Base-by-base conservation (phyloP, 2,113 vertebrate species). In the Hippolais icterina region DNA sequence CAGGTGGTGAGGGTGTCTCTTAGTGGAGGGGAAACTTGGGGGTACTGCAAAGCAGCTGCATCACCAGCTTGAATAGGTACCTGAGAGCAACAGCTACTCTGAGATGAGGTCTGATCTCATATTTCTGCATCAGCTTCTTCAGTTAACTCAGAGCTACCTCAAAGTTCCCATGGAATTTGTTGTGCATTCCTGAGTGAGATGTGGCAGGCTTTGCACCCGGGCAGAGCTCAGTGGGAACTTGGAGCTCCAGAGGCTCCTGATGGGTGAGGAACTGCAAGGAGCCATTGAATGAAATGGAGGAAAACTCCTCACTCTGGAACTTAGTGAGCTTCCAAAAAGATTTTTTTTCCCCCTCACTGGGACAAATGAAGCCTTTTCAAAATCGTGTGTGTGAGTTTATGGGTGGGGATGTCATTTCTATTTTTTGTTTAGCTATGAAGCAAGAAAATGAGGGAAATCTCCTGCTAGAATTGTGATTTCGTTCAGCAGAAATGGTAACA, bases 41-140 rank as follows among this genome's bases (percentile, higher is more conserved):
- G 44, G 33, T 66, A 1, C 33, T 79, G 60, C 28, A 75, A 46
- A 93, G 81, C 90, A 79, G 71, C 46, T 80, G 11, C 56, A n/a
- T 87, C 89, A 90, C 74, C 41, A 72, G 50, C 54, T 89, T 92
- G 61, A 91, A 84, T 92, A 37, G 2, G 90, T 96, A 90, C 44
- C 39, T 70, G 79, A 90, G 95, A 81, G 41, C 42, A 86, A 41
- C 50, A 87, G 78, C n/a, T 77, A 42, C 6, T 93, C 44, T 70
- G 91, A 93, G 83, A 44, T 49, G 78, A 53, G 95, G 24, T 16
- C n/a, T 78, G 74, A 88, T 69, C 93, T 94, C 21, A 9, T 63
- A 27, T 93, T 95, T 80, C 95, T 95, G 72, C 31, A 35, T 76
- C 66, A 96, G 41, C 35, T 93, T 96, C 74, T 66, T 91, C 77